Evolutionary conservation across 2,888 invertebrate species (phyloP), one percentile per base, ranked within the genome.

Genomic region (Agonopterix arenella): DNA sequence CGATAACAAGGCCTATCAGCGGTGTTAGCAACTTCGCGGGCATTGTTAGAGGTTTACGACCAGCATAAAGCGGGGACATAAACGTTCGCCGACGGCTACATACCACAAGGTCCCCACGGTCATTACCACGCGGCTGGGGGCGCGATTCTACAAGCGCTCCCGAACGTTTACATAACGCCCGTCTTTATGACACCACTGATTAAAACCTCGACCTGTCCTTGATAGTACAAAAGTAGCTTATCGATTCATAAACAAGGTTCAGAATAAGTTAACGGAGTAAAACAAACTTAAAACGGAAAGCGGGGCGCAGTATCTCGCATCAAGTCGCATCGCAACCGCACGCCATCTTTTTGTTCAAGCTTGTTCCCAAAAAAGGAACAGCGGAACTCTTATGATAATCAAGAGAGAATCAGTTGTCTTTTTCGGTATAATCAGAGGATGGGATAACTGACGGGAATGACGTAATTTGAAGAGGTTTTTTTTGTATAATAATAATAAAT

Each of bases 81-180:
- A 40, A 40, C 40, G 40, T 40, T n/a, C 40, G 40, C 36, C 52
- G 50, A 44, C 61, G 49, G 63, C 56, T 68, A 68, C 73, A 60
- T 72, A 73, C 72, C 69, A 55, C 59, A 64, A 50, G 49, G 66
- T 60, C 42, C 51, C 64, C 66, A 68, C 70, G 76, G 73, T 75
- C 76, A 76, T 77, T 77, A 78, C 75, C 74, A 69, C 73, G 63
- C 68, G 66, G 59, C 62, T 64, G 67, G 69, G 73, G 69, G 69
- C 66, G 67, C 70, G 68, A 57, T 64, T 61, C 61, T 54, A 57
- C 62, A 62, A 68, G 58, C 61, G 64, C 62, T 66, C 60, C 62
- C 59, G 65, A 60, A 62, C 65, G 64, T 70, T 73, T 73, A 68
- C 59, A 62, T 73, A 70, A 72, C 64, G 57, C 57, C 11, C 58